Conservation (phyloP, 2,888 invertebrate species). For the Coronaproctus castanopsis region DNA sequence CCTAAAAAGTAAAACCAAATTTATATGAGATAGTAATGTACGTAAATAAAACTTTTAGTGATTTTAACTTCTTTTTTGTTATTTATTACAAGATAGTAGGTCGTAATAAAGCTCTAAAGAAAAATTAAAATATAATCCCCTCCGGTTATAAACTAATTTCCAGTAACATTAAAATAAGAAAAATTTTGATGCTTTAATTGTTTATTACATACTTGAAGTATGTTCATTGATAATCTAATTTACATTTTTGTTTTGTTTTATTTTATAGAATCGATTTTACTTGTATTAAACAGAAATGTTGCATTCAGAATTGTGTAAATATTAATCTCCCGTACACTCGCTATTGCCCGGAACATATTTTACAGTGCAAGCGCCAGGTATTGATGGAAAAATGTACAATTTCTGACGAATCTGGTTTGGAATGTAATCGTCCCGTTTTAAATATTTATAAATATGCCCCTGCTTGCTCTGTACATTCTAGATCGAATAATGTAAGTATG, state of each 20-base stretch:
- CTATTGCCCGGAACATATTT: slow-evolving; percentile 8
- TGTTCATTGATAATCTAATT: background rate
- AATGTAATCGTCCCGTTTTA: slow-evolving; percentile 9
- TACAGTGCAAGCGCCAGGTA: slow-evolving; percentile 8
- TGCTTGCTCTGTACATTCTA: slow-evolving; percentile 10
- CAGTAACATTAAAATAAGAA: no score
- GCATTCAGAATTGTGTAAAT: slow-evolving; percentile 6
- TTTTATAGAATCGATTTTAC: slow-evolving; percentile 5
- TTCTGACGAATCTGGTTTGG: slow-evolving; percentile 3
- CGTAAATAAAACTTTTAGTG: no score
- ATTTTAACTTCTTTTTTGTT: no score
- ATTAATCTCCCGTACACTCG: slow-evolving; percentile 10
- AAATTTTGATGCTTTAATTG: no score
- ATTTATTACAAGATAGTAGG: no score
- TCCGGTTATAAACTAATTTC: no score
- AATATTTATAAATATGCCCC: slow-evolving; percentile 8
- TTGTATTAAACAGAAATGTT: slow-evolving; percentile 6
- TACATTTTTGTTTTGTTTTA: background rate
- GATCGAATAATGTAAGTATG: slow-evolving; percentile 7
- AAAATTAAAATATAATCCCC: no score
- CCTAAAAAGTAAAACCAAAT: no score
- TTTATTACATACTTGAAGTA: background rate
- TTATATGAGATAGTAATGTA: no score
- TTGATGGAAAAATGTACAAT: slow-evolving; percentile 9
- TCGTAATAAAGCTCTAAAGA: no score